Evolutionary conservation across 2,113 vertebrate genomes (phyloP), one percentile per base, ranked within the genome.

Genomic region (Bubo bubo): DNA sequence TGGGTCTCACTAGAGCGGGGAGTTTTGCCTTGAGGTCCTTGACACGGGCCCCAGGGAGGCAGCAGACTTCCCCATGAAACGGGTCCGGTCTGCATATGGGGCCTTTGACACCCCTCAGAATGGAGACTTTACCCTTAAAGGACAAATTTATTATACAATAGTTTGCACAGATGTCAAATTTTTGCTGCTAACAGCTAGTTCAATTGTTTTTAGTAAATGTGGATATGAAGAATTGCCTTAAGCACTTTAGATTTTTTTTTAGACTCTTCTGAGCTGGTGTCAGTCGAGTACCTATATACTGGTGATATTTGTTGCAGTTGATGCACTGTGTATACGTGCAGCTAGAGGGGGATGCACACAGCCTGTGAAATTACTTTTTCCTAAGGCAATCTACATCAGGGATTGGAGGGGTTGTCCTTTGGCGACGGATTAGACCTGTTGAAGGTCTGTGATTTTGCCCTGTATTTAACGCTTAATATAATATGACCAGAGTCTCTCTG

Each of bases 161-260:
- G 95, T 90, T 96, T 97, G 86, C 76, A 96, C 79, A 96, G 68
- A 74, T 90, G 64, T 96, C 63, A 72, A 49, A 52, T 67, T 95
- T 97, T 95, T 97, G 95, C 92, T 97, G 94, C 95, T 97, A 98
- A 93, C 75, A 95, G 84, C 67, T 96, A 96, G 95, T 96, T 79
- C 35, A 70, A 4, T 74, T 86, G 70, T 88, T 96, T 74, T 88
- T 90, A 96, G 92, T 93, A 93, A 90, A 89, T 56, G 97, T 95
- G 94, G 96, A 96, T 97, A 96, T 86, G 66, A 89, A 96, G 86
- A 98, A 85, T 94, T 98, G 98, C 97, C 97, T 98, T 98, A 98
- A 97, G 98, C 98, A 98, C 98, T 98, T 98, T 98, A 97, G 97
- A 87, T 58, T 41, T 91, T 93, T 92, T 94, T 94, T 88, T 79